Conservation (phyloP, 2,113 vertebrate genomes). For the Eublepharis macularius region DNA sequence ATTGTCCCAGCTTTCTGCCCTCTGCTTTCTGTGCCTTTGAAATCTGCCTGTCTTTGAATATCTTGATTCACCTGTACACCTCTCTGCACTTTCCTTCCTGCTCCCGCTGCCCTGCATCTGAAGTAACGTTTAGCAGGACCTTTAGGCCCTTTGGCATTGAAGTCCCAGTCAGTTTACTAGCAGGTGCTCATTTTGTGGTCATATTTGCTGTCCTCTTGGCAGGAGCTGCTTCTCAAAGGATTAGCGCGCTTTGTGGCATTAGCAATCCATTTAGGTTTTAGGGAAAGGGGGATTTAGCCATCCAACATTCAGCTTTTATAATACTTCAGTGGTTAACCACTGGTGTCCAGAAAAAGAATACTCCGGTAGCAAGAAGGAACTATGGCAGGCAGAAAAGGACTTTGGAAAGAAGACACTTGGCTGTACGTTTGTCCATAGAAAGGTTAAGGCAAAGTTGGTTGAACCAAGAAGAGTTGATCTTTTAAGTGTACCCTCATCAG, state of each 20-base stretch:
- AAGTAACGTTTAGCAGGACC: neutral
- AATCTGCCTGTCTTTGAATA: neutral
- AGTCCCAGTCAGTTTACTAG: neutral
- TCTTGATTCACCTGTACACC: neutral
- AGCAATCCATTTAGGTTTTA: slow-evolving; percentile 71
- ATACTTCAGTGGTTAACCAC: slow-evolving; percentile 61
- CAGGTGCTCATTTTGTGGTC: neutral
- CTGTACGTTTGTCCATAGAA: neutral
- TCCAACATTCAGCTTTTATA: slow-evolving; percentile 54
- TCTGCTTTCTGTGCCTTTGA: neutral
- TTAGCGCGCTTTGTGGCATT: slow-evolving; percentile 64
- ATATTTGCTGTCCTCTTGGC: neutral
- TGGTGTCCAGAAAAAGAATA: slow-evolving; percentile 29
- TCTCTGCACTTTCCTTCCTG: neutral
- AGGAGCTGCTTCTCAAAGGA: slow-evolving; percentile 27
- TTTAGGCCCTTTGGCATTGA: neutral
- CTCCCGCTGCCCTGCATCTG: neutral
- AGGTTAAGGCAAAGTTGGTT: neutral
- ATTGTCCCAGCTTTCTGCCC: neutral
- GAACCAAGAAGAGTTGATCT: neutral
- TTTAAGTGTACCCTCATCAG: neutral
- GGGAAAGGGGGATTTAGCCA: slow-evolving; percentile 59
- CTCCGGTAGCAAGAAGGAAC: neutral
- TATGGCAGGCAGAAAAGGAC: neutral
- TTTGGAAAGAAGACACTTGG: neutral